Base-by-base conservation (phyloP, 2,797 vertebrate species). In the Pseudochromis fuscus region DNA sequence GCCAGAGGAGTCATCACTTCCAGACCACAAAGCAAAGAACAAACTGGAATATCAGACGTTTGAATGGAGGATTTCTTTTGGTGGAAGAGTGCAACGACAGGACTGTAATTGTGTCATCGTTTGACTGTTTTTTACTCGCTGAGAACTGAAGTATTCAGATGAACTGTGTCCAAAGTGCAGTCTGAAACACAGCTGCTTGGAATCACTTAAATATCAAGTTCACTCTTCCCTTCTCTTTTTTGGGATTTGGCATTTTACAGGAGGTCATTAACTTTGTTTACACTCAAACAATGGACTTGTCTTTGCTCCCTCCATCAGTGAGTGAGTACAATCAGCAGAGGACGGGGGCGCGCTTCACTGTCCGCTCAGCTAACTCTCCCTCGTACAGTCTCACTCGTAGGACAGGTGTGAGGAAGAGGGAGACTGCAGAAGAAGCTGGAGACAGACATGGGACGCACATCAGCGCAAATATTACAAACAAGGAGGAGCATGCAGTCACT, bases 281-380 rank as follows among this genome's bases (percentile, higher is more conserved):
- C 79, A 57, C 66, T 81, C 30, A 69, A 70, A 89, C 84, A 80
- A 93, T 95, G 94, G 90, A 92, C 85, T 80, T 90, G 75, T 77
- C 91, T 64, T 63, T 75, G 59, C 77, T 83, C 45, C 71, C 78
- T 16, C 18, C 58, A 53, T 52, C 75, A 70, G 62, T 44, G 67
- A 76, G 56, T 55, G 81, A 86, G 46, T 44, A 69, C 79, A 60
- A 53, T 46, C 67, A 53, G 11, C 65, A 44, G 52, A 52, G 49
- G 59, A 60, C 81, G 23, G 72, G 63, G 45, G 42, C 58, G 0
- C 81, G 25, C 60, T 93, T 94, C 70, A 92, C 86, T 25, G 70
- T 94, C 45, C 90, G 89, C 66, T 90, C 94, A 4, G 93, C 93
- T 15, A 92, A 81, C 79, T 88, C 89, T 31, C 86, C 84, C 16